phyloP scores from a whole-genome alignment of 2,113 vertebrate genomes.

The Daboia siamensis region DNA sequence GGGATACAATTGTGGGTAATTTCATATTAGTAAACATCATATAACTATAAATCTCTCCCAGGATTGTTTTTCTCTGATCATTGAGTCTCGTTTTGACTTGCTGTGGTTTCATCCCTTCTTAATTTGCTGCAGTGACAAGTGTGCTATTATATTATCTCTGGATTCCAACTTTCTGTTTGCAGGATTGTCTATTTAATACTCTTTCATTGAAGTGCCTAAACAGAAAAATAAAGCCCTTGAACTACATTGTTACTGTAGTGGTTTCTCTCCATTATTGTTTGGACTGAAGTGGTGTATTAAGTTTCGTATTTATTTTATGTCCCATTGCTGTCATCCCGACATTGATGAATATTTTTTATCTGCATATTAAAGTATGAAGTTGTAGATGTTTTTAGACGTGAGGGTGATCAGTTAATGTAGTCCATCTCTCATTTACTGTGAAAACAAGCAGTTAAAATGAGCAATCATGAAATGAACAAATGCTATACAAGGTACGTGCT shows the following conservation, averaged over 20 bases:
- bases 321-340: neutral
- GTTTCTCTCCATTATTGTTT: conserved; percentile 15
- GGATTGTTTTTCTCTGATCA: neutral
- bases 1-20: conserved; percentile 18
- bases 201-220: conserved; percentile 19
- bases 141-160: neutral
- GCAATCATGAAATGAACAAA: neutral
- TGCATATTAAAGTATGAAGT: neutral
- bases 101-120: conserved; percentile 9
- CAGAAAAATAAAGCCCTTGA: neutral
- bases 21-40: conserved; percentile 40
- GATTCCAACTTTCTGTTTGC: neutral
- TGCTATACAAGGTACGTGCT: neutral
- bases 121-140: neutral
- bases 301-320: neutral
- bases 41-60: conserved; percentile 7
- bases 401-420: neutral
- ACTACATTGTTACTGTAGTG: conserved; percentile 1
- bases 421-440: neutral
- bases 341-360: neutral
- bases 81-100: conserved; percentile 17
- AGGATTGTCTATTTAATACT: neutral
- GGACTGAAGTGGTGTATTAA: neutral
- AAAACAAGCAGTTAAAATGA: neutral
- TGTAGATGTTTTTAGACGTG: neutral